Evolutionary conservation across 2,113 vertebrate genomes (phyloP).

Genomic region (Rallus limicola): DNA sequence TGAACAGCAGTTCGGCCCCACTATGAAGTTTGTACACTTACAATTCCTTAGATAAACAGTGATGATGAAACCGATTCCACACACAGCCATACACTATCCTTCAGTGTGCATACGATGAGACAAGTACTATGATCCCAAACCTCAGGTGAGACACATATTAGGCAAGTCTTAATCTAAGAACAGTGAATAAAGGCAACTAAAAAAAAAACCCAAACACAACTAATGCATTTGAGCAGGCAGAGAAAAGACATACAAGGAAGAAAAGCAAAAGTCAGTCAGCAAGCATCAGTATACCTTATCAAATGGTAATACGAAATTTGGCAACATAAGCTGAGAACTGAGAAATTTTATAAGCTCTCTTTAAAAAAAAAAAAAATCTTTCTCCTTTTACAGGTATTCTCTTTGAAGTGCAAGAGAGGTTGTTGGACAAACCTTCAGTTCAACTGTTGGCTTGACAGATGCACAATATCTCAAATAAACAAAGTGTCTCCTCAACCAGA

Average conservation of each 20-base stretch:
- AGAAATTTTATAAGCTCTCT: neutral
- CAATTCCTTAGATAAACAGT: neutral
- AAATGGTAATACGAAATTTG: neutral
- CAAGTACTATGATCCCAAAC: neutral
- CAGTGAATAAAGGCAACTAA: neutral
- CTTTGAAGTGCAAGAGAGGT: neutral
- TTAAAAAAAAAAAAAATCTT: too few relatives aligned
- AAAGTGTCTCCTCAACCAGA: neutral
- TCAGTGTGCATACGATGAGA: neutral
- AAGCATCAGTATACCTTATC: neutral
- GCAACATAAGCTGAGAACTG: neutral
- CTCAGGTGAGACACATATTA: neutral
- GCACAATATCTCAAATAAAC: neutral
- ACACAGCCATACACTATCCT: neutral
- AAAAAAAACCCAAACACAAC: neutral
- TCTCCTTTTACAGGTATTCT: neutral
- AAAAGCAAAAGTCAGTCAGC: neutral
- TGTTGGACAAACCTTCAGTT: neutral
- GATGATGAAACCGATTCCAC: neutral
- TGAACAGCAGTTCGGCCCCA: neutral
- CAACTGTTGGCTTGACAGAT: neutral
- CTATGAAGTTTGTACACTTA: neutral
- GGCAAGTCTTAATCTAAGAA: neutral
- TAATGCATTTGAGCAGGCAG: neutral
- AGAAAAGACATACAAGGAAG: neutral